These are phyloP conservation scores for Ichneumon xanthorius DNA, from an alignment of 2,888 invertebrate genomes.

Conservation along the genomic window DNA sequence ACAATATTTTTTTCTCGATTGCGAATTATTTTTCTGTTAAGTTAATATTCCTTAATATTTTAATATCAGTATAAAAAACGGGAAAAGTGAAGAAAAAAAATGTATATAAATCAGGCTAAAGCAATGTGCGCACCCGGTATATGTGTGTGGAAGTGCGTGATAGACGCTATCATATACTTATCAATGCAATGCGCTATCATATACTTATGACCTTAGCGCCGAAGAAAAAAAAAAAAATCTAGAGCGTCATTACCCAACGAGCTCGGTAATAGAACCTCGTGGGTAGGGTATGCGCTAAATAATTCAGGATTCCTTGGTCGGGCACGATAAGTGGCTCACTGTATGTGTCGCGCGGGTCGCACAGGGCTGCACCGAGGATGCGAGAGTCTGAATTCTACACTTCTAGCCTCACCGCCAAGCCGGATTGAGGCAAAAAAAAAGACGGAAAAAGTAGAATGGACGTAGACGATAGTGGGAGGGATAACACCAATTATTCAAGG, in stretches of 20 bases:
- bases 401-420: slow-evolving; percentile 11
- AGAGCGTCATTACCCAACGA: slow-evolving; percentile 64
- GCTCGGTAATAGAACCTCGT: slow-evolving; percentile 71
- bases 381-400: slow-evolving; percentile 2
- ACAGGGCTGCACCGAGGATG: slow-evolving; percentile 1
- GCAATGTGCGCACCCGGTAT: not conserved
- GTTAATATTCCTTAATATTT: not conserved
- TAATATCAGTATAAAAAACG: not conserved
- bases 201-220: slow-evolving; percentile 9
- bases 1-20: too few relatives aligned
- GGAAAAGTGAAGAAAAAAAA: not conserved
- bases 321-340: slow-evolving; percentile 58
- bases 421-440: slow-evolving; percentile 6
- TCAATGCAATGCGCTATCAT: slow-evolving; percentile 1
- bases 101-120: not conserved
- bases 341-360: slow-evolving; percentile 1
- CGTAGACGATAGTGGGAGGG: slow-evolving; percentile 26
- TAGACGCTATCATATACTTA: slow-evolving; percentile 1
- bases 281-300: slow-evolving; percentile 69
- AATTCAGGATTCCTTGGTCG: slow-evolving; percentile 69
- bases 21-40: not conserved
- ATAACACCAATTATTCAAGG: slow-evolving; percentile 67
- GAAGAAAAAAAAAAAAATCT: slow-evolving; percentile 29
- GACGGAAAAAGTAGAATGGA: not conserved
- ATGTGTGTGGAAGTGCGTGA: not conserved